phyloP scores from a whole-genome alignment of 2,113 vertebrate species.

The Haemorhous mexicanus region DNA sequence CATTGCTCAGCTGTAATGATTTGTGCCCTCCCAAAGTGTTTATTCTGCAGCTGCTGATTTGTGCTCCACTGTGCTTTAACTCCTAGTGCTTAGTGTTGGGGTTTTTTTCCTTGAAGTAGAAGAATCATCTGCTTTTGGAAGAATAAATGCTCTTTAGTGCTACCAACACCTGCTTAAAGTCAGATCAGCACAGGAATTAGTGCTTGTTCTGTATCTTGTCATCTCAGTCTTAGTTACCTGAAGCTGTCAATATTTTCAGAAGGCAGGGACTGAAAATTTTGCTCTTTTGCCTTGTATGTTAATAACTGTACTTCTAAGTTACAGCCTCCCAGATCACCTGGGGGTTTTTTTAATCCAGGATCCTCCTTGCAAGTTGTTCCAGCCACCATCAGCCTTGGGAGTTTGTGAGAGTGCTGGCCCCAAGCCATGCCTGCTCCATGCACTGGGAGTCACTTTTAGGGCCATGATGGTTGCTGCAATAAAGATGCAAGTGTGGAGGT shows the following conservation, averaged over 20 bases:
- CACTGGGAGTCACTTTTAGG: not conserved
- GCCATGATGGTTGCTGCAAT: not conserved
- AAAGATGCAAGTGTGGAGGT: not conserved
- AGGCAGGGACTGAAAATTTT: not conserved
- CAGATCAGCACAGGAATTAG: not conserved
- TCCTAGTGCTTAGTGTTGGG: not conserved
- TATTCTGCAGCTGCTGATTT: not conserved
- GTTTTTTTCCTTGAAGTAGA: not conserved
- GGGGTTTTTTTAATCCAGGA: not conserved
- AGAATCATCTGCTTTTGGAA: not conserved
- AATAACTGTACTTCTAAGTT: not conserved
- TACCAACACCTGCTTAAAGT: not conserved
- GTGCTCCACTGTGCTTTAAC: not conserved
- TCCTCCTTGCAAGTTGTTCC: not conserved
- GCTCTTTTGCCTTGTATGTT: not conserved
- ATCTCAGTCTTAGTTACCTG: not conserved
- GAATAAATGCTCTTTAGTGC: not conserved
- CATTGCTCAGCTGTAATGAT: not conserved
- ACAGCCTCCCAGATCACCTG: not conserved
- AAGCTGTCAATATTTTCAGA: not conserved
- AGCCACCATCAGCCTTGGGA: not conserved
- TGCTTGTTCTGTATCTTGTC: not conserved
- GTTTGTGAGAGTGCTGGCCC: not conserved
- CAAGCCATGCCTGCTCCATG: fast-evolving
- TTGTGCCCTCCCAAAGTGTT: not conserved